Conservation (phyloP, 2,113 vertebrate genomes). For the Pedionomus torquatus region DNA sequence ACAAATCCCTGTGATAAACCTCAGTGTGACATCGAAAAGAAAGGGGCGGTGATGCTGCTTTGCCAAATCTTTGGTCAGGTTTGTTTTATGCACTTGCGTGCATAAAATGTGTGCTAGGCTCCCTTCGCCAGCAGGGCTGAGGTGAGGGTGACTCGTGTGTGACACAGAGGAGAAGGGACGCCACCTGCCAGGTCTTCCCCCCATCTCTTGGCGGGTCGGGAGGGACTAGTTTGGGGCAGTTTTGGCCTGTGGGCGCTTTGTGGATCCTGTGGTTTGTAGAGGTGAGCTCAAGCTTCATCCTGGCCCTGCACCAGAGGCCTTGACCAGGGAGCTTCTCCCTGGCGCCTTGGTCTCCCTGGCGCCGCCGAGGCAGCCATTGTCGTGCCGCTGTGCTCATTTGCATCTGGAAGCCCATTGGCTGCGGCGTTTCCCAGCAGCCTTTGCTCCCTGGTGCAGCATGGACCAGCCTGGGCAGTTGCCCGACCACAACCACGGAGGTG, state of each 20-base stretch:
- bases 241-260: no score
- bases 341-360: neutral
- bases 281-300: neutral
- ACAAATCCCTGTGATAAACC: no score
- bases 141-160: neutral
- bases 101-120: no score
- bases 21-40: neutral
- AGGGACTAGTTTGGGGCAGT: neutral
- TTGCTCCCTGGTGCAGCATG: neutral
- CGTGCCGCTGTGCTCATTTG: neutral
- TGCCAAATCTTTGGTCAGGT: neutral
- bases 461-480: no score
- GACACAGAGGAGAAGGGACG: neutral
- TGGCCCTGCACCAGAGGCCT: neutral
- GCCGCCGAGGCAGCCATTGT: no score
- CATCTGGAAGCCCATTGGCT: neutral
- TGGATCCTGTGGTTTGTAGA: neutral
- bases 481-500: accelerated
- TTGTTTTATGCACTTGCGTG: neutral
- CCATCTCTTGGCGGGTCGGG: no score
- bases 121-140: neutral
- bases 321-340: neutral
- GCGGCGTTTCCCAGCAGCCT: neutral
- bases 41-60: neutral
- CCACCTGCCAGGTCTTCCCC: neutral